Conservation (phyloP, 2,888 invertebrate genomes). For the Selenia dentaria region DNA sequence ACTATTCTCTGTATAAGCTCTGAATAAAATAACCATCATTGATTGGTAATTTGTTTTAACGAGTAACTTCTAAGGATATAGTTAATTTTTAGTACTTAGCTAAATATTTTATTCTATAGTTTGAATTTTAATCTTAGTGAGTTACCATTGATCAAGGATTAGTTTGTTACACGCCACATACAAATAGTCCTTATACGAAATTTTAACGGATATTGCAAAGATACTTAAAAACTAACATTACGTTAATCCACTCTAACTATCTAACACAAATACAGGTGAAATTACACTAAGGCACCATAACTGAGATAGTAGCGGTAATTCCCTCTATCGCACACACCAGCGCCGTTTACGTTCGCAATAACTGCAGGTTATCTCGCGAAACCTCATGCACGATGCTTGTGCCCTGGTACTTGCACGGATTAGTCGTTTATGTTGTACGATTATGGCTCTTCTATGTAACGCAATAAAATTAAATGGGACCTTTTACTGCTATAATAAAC, state of each 20-base stretch:
- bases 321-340: constrained; percentile 29
- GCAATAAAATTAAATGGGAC: neutral
- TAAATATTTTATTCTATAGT: too few relatives aligned
- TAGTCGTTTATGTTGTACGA: constrained; percentile 16
- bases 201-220: too few relatives aligned
- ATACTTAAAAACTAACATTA: too few relatives aligned
- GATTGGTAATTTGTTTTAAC: too few relatives aligned
- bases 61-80: too few relatives aligned
- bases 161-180: too few relatives aligned
- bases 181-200: too few relatives aligned
- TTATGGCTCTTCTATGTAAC: constrained; percentile 13
- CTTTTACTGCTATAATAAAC: neutral
- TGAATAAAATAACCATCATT: too few relatives aligned
- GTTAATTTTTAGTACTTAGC: too few relatives aligned
- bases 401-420: constrained; percentile 28
- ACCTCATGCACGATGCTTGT: constrained; percentile 25
- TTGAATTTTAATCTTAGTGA: too few relatives aligned
- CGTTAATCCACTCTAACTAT: neutral
- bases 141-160: too few relatives aligned
- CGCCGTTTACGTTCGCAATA: constrained; percentile 29
- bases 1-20: too few relatives aligned
- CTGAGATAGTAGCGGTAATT: constrained; percentile 22
- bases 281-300: constrained; percentile 22
- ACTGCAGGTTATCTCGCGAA: constrained; percentile 29
- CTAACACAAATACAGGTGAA: constrained; percentile 9